Percentiles rank a stretch among this genome's conserved stretches.
Conservation (phyloP, 2,113 vertebrate genomes). For the Poeciliopsis prolifica region DNA sequence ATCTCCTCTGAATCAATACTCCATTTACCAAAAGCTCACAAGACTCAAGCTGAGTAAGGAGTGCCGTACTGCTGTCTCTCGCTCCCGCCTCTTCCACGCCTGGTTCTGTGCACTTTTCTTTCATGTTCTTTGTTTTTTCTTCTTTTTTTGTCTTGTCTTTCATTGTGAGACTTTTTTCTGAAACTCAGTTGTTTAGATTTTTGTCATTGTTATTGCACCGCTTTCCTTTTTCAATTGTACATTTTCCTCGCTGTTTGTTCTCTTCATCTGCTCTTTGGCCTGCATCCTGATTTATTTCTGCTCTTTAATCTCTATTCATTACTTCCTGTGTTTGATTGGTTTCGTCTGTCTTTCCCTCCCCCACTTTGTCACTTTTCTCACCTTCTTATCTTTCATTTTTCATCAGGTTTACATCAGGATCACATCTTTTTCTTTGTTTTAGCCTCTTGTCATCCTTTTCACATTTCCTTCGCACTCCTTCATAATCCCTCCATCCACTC, state of each 20-base stretch:
- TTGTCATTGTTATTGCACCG: background rate
- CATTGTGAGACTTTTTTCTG: background rate
- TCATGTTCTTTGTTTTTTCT: background rate
- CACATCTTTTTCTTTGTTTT: background rate
- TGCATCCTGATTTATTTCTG: background rate
- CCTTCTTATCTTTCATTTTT: background rate
- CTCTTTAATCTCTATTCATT: background rate
- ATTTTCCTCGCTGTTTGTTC: background rate
- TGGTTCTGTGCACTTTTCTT: background rate
- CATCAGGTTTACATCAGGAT: background rate
- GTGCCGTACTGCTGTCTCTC: constrained; percentile 6
- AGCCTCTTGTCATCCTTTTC: background rate
- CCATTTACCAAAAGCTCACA: constrained; percentile 63
- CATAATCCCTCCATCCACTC: background rate
- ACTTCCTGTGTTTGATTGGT: background rate
- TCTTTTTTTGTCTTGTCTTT: background rate
- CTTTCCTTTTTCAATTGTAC: background rate
- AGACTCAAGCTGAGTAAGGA: constrained; percentile 24
- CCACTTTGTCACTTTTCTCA: background rate
- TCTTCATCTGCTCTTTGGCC: background rate
- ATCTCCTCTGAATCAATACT: constrained; percentile 72
- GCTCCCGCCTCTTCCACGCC: background rate
- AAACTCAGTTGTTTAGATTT: background rate
- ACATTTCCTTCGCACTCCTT: background rate
- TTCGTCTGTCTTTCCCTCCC: background rate